phyloP scores from a whole-genome alignment of 53 echinoderm and acorn worm species.

The Paracentrotus lividus region DNA sequence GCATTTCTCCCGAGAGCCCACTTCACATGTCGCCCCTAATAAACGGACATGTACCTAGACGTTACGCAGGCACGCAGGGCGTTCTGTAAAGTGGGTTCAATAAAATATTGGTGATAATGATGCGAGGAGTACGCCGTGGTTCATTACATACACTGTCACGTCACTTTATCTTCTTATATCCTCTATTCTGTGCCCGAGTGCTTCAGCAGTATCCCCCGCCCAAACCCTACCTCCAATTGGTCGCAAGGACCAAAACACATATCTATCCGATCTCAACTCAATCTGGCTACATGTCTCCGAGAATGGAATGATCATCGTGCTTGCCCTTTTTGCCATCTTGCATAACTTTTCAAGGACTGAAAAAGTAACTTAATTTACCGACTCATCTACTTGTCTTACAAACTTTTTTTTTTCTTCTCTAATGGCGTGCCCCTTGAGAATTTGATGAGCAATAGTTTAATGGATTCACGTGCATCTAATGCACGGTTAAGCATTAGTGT shows the following conservation, averaged over 20 bases:
- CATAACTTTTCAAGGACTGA: not conserved
- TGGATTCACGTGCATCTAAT: not conserved
- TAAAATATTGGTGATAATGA: slow-evolving; percentile 44
- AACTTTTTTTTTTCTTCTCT: slow-evolving; percentile 8
- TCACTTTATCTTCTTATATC: not conserved
- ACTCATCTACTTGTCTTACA: not conserved
- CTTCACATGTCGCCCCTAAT: slow-evolving; percentile 6
- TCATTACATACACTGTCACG: not conserved
- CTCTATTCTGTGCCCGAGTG: not conserved
- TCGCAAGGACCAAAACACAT: not conserved
- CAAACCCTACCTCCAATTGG: not conserved
- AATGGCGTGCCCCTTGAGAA: too few species aligned
- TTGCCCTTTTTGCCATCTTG: not conserved
- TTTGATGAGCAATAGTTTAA: not conserved
- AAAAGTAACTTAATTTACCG: not conserved
- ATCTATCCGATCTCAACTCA: not conserved
- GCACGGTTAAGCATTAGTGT: not conserved
- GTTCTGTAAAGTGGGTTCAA: not conserved
- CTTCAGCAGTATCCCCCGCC: not conserved
- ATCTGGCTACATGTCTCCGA: not conserved
- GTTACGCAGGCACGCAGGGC: not conserved
- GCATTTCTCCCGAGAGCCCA: not conserved
- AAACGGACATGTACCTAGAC: not conserved
- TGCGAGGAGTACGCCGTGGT: not conserved
- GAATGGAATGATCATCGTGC: not conserved